Conservation (phyloP, 2,113 vertebrate species). For the Urocynchramus pylzowi region DNA sequence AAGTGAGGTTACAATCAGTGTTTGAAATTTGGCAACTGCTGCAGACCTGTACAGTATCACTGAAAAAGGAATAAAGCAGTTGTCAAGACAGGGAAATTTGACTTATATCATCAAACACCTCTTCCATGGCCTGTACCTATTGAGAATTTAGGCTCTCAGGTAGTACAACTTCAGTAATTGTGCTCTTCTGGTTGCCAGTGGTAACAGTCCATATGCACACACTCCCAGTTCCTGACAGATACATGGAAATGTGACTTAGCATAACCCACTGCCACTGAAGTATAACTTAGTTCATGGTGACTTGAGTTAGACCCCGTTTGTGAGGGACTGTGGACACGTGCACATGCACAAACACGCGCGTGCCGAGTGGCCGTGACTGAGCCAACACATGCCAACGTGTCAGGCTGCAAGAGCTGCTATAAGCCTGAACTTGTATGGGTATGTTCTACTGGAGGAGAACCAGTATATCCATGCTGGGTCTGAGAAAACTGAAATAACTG, state of each 20-base stretch:
- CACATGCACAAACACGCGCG: accelerated
- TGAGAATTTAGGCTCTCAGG: neutral
- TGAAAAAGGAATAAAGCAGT: neutral
- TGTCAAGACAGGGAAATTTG: neutral
- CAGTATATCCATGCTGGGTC: neutral
- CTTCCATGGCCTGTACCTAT: neutral
- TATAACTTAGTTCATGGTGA: neutral
- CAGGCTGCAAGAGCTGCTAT: neutral
- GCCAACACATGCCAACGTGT: neutral
- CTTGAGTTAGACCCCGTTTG: neutral
- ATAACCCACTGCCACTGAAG: neutral
- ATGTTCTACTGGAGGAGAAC: neutral
- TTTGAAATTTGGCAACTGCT: conserved; percentile 1
- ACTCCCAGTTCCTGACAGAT: neutral
- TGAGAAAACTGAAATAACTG: neutral
- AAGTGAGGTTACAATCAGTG: neutral
- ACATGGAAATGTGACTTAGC: neutral
- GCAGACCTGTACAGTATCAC: neutral
- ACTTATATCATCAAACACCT: neutral
- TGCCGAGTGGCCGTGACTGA: accelerated
- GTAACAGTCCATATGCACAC: neutral
- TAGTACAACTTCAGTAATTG: neutral
- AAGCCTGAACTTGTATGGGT: neutral
- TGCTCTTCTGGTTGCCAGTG: neutral
- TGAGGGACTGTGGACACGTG: neutral